These are phyloP conservation scores for Campoplex nolae DNA, from an alignment of 2,888 invertebrate species.

Conservation along the genomic window DNA sequence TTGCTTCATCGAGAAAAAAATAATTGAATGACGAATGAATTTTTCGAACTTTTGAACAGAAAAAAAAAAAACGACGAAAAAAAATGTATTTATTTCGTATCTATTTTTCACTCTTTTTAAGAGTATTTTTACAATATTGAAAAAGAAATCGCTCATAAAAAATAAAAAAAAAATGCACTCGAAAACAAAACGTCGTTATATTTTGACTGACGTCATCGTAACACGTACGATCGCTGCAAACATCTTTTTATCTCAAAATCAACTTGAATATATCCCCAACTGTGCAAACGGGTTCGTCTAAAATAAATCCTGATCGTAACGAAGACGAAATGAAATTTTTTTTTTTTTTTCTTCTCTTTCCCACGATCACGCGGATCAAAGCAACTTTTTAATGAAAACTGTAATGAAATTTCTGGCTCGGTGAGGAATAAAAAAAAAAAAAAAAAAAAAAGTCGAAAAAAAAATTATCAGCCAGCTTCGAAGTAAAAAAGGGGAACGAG, in stretches of 20 bases:
- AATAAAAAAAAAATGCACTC: not conserved
- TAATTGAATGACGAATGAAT: too few species aligned
- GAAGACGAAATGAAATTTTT: slow-evolving; percentile 30
- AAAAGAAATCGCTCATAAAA: slow-evolving; percentile 1
- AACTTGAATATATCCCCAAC: slow-evolving; percentile 48
- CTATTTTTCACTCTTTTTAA: not conserved
- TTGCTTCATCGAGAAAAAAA: not conserved
- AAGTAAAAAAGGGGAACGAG: not conserved
- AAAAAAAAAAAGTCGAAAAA: not conserved
- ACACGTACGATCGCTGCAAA: not conserved
- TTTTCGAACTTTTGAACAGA: too few species aligned
- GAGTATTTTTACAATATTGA: not conserved
- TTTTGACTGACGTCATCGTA: slow-evolving; percentile 16
- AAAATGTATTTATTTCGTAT: not conserved
- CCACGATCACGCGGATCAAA: not conserved
- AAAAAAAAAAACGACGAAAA: not conserved
- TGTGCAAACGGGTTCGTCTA: slow-evolving; percentile 59
- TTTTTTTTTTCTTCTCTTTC: not conserved
- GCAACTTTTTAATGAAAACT: not conserved
- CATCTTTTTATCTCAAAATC: slow-evolving; percentile 52
- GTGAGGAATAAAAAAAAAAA: too few species aligned
- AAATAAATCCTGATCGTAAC: slow-evolving; percentile 59
- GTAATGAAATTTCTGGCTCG: too few species aligned
- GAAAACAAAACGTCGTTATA: slow-evolving; percentile 27
- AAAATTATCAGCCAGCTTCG: not conserved